Conservation (phyloP, 2,113 vertebrate genomes). For the Mixornis gularis region DNA sequence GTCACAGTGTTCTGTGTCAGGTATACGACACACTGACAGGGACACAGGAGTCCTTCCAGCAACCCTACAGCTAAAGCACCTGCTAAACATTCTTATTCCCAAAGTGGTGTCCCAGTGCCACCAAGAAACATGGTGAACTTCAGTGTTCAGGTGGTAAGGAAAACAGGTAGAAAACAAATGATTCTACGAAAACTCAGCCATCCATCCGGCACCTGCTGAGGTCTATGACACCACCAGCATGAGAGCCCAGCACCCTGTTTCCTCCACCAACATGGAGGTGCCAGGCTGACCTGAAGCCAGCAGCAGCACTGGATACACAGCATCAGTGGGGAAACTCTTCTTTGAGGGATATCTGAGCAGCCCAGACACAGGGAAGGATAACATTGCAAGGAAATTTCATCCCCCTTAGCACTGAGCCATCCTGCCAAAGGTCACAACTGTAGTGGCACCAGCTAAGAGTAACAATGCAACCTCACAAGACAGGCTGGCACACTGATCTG, state of each 20-base stretch:
- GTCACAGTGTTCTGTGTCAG: neutral
- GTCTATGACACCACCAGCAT: neutral
- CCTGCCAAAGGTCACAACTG: neutral
- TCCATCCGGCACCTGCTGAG: neutral
- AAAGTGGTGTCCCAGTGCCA: neutral
- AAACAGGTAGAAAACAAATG: neutral
- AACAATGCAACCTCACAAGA: neutral
- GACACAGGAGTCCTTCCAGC: neutral
- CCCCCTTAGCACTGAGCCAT: neutral
- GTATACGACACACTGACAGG: neutral
- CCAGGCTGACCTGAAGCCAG: neutral
- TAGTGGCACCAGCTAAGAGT: neutral
- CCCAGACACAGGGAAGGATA: neutral
- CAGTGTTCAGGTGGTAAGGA: neutral
- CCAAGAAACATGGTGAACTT: accelerated
- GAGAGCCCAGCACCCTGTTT: neutral
- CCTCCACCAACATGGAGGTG: neutral
- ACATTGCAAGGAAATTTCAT: neutral
- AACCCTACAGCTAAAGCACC: neutral
- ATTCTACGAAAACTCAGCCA: neutral
- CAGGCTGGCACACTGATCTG: neutral
- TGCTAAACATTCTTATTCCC: neutral
- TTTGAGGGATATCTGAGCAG: neutral
- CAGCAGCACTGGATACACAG: neutral
- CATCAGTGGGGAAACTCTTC: neutral